Base-by-base conservation (phyloP, 2,797 vertebrate species). In the Glyptemys insculpta region DNA sequence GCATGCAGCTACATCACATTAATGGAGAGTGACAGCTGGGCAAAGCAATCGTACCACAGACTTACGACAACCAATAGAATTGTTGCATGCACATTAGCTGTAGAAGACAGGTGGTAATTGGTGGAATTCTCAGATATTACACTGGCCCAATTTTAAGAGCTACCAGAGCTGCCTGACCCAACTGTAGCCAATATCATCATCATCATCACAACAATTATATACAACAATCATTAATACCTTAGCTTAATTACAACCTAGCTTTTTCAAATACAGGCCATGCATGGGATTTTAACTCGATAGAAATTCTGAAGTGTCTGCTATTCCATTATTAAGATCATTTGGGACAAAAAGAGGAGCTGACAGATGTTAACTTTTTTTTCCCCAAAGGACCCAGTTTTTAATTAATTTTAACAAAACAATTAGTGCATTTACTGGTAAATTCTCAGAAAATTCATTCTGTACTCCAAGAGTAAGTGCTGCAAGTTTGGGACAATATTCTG, bases 1-100 rank as follows among this genome's bases (percentile, higher is more conserved):
- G 49, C 25, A 5, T 2, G 0, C 0, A 41, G 44, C 4, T 21
- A 27, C 53, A 52, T 76, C 34, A 18, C 25, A 52, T 85, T 79
- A 0, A 79, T 89, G 56, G 76, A n/a, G 18, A 50, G 10, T 34
- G 84, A 90, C 37, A 83, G 5, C 4, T 4, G 21, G 2, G 9
- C 56, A 81, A 88, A 87, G 41, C 37, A 76, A 9, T 37, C 11
- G 6, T n/a, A 80, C 29, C 21, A 90, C 53, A 59, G n/a, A 11
- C 56, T 44, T 27, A 34, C 5, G 47, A 37, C 34, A 68, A 37
- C 3, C 81, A 54, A 78, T 12, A 31, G 44, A 78, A 78, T 14
- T 49, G 12, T 31, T 15, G 41, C 44, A 29, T 47, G 23, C 27
- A 15, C 12, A 29, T 76, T 14, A 47, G 41, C 41, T 76, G 12